A percentile compares a stretch with the other conserved stretches of the same genome.
Evolutionary conservation across 2,797 vertebrate genomes (phyloP).

Genomic region (Pampus argenteus): DNA sequence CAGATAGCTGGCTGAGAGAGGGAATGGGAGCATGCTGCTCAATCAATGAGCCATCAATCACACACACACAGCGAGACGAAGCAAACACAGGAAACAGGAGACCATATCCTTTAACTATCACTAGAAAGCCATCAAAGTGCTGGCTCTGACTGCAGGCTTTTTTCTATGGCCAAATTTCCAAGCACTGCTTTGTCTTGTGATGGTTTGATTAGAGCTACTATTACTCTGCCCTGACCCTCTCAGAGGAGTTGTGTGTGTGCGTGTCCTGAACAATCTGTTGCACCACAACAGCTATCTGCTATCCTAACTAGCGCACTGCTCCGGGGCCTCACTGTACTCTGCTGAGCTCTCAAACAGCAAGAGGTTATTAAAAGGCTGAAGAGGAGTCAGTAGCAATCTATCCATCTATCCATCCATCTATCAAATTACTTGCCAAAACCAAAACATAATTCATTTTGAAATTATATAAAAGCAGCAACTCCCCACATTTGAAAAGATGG

Average conservation of each 20-base stretch:
- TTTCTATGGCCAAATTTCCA: constrained; percentile 70
- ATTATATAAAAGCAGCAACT: not conserved
- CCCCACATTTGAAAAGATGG: not conserved
- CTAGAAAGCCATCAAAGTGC: constrained; percentile 79
- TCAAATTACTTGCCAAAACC: not conserved
- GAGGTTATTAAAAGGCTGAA: constrained; percentile 17
- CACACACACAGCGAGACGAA: constrained; percentile 57
- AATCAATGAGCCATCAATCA: constrained; percentile 80
- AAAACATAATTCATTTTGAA: not conserved
- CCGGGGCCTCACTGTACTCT: constrained; percentile 39
- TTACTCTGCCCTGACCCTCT: constrained; percentile 56
- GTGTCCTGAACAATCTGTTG: constrained; percentile 34
- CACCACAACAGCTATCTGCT: constrained; percentile 42
- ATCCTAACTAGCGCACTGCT: constrained; percentile 50
- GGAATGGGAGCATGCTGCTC: constrained; percentile 70
- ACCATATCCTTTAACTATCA: constrained; percentile 77
- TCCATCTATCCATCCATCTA: too few species aligned
- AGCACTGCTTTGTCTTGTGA: constrained; percentile 63
- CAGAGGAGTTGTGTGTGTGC: constrained; percentile 36
- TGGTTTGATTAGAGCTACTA: constrained; percentile 70
- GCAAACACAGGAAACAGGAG: constrained; percentile 77
- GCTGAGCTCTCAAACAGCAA: constrained; percentile 38
- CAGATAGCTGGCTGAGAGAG: constrained; percentile 65
- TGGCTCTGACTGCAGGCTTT: constrained; percentile 67
- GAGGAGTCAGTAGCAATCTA: constrained; percentile 4